Evolutionary conservation across 1,140 invertebrate genomes (phyloP), one percentile per base, ranked within the genome.

Genomic region (Tetranychus cinnabarinus): DNA sequence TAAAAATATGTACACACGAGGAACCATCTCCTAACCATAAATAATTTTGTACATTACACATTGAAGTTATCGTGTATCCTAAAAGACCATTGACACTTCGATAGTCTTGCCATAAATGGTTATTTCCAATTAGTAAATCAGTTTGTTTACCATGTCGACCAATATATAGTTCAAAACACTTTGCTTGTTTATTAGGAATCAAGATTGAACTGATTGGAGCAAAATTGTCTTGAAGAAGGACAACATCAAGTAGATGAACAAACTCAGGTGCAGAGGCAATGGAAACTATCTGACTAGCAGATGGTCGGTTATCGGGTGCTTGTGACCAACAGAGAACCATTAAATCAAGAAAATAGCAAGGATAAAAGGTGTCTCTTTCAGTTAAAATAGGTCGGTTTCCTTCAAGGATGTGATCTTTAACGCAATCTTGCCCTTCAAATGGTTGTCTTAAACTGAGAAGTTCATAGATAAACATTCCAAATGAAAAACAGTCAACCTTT

Each of bases 381-480:
- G 88, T 83, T 1, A 97, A 71, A 0, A 84, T 79, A 0, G 93
- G 93, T 60, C 92, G 74, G 37, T 85, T 87, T 50, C 92, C 93
- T 72, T 97, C 91, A 37, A 97, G 73, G 37, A 97, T 87, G 66
- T 87, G 88, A 67, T 97, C 90, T 70, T 95, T 96, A 2, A 97
- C 87, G 15, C 88, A 86, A 69, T 95, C 91, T 67, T 93, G 85
- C 65, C 89, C 80, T 68, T 95, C 88, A 68, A 96, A 96, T 0
- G 95, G 93, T 69, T 89, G 86, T 57, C 89, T 82, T 37, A 97
- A 76, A 4, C 88, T 92, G 15, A 97, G 74, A 52, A 97, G 76
- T 73, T 98, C 95, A 72, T 97, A 98, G 63, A 98, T 78, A 67
- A 97, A 88, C 91, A 98, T 97, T n/a, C 90, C 92, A 75, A 96